These are phyloP conservation scores for Neoitamus cyanurus DNA, from an alignment of 2,888 invertebrate genomes.

Conservation along the genomic window DNA sequence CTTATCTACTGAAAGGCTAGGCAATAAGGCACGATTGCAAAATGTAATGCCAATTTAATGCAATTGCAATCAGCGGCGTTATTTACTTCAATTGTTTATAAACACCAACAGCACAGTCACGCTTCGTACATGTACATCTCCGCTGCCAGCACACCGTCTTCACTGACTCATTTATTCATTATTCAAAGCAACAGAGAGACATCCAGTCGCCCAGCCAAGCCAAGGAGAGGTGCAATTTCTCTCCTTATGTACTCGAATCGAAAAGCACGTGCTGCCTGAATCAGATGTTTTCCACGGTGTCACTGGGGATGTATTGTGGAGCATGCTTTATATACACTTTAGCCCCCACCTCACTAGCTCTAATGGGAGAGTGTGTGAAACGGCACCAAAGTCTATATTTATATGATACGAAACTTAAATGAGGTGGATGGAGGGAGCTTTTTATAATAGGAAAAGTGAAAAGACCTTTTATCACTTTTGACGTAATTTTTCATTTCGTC, in stretches of 20 bases:
- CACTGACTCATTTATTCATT: background rate
- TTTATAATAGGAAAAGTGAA: conserved; percentile 20
- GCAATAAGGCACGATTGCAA: background rate
- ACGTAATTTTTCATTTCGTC: background rate
- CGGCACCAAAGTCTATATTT: background rate
- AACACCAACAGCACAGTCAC: background rate
- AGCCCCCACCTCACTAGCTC: background rate
- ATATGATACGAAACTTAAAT: background rate
- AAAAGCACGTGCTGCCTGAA: conserved; percentile 7
- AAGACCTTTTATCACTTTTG: conserved; percentile 7
- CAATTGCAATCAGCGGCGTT: background rate
- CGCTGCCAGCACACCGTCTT: background rate
- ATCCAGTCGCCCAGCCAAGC: background rate
- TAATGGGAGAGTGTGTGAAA: background rate
- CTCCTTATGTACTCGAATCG: background rate
- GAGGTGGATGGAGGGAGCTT: background rate
- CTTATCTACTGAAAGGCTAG: background rate
- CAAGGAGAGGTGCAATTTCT: background rate
- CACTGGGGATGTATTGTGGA: background rate
- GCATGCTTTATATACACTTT: background rate
- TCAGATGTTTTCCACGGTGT: background rate
- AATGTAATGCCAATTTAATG: background rate
- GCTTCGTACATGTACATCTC: background rate
- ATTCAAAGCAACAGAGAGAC: background rate
- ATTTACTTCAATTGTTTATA: conserved; percentile 9